Base-by-base conservation (phyloP, 2,888 invertebrate species). In the Cosmia pyralina region DNA sequence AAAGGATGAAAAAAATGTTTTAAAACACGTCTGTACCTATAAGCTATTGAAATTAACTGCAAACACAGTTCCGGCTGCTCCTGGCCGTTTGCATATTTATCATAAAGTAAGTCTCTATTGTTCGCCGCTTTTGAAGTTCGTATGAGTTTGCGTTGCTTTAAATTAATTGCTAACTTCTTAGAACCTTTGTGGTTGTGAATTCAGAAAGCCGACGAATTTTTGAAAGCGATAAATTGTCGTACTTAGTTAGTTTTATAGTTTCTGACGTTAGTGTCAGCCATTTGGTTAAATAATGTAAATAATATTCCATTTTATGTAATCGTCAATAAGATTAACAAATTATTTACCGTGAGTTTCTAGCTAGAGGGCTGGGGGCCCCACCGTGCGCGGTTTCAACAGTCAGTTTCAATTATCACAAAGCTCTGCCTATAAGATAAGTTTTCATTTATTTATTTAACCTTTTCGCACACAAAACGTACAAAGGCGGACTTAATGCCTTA, bases 101-200 rank as follows among this genome's bases (percentile, higher is more conserved):
- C 85, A 88, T 90, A 88, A 90, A 89, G 88, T 88, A 88, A 83
- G 88, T 77, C 82, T 85, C 90, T 86, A 92, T 92, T 93, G 92
- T 92, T 90, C 90, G 79, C 79, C 84, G 83, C 88, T 88, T 87
- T 88, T 83, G 80, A 88, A 89, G 85, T 89, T 87, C 83, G 89
- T 84, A 86, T 86, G 89, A 91, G 88, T 91, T 92, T 89, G 88
- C 80, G 60, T 83, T 81, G 78, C 78, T 79, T 88, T 89, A 88
- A 91, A 92, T 92, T 91, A 92, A 92, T 91, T 90, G 87, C 88
- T 80, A 83, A 89, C 88, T 90, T 90, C 87, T 88, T 85, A 85
- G 87, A 88, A 89, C 85, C 88, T 88, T 88, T 87, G 87, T 88
- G 85, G 85, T 81, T 86, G 78, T 84, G 83, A 88, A 88, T 88